Evolutionary conservation across 2,888 invertebrate genomes (phyloP).

Genomic region (Nemoura dubitans): DNA sequence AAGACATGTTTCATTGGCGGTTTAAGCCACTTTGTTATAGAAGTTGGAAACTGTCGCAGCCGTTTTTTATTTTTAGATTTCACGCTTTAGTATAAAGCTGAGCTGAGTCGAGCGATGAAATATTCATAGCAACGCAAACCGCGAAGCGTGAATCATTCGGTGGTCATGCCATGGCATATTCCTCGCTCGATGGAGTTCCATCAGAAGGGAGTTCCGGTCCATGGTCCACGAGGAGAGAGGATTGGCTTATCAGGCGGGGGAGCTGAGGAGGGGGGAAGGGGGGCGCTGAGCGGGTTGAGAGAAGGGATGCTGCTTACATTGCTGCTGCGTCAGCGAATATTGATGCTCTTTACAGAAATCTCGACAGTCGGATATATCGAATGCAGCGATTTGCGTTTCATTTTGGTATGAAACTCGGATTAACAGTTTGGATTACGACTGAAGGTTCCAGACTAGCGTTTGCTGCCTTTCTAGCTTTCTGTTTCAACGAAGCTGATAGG

Average conservation of each 20-base stretch:
- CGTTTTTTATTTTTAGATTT: conserved; percentile 1
- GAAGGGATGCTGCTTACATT: background rate
- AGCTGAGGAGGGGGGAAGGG: background rate
- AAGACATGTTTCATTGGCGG: background rate
- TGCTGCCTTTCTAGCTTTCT: no score
- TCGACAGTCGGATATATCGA: background rate
- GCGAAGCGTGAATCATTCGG: background rate
- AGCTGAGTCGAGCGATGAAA: conserved; percentile 24
- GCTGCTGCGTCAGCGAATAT: conserved; percentile 5
- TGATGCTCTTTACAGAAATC: background rate
- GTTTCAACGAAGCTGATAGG: no score
- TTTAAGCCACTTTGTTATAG: conserved; percentile 12
- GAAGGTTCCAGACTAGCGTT: no score
- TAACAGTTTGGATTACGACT: no score
- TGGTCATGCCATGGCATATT: conserved; percentile 15
- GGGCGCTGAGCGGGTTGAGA: background rate
- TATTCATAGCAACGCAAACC: conserved; percentile 14
- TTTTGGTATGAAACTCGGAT: no score
- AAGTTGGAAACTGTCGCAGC: background rate
- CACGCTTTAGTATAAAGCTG: background rate
- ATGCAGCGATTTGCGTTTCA: background rate
- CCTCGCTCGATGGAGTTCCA: conserved; percentile 28
- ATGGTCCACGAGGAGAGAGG: background rate
- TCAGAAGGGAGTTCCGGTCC: conserved; percentile 30
- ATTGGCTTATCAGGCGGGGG: conserved; percentile 23